phyloP scores from a whole-genome alignment of 2,113 vertebrate species.

The Colossoma macropomum region DNA sequence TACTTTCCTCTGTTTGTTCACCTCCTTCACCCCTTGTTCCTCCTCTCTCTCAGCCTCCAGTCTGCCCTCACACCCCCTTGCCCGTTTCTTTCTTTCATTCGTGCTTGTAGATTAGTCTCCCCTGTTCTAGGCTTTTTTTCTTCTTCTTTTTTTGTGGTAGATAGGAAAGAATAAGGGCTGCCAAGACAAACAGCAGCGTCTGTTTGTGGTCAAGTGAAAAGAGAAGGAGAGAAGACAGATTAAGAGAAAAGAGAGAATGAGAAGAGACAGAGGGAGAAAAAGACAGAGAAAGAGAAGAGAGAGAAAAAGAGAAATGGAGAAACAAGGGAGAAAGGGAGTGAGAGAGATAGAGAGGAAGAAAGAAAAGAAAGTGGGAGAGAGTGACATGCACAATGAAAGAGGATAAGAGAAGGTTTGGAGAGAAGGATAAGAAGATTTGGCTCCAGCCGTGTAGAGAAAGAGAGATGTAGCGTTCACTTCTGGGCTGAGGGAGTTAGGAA shows the following conservation, averaged over 20 bases:
- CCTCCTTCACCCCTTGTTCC: slow-evolving; percentile 24
- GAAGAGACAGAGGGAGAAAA: neutral
- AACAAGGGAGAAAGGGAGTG: neutral
- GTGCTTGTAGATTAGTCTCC: too few relatives aligned
- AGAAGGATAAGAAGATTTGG: slow-evolving; percentile 31
- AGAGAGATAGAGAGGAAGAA: slow-evolving; percentile 47
- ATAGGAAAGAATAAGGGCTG: slow-evolving; percentile 65
- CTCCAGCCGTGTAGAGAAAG: slow-evolving; percentile 53
- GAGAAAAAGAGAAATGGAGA: neutral
- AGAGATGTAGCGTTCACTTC: neutral
- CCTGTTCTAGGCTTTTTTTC: slow-evolving; percentile 21
- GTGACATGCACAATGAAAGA: neutral
- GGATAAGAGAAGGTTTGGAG: slow-evolving; percentile 27
- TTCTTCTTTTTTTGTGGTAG: slow-evolving; percentile 65
- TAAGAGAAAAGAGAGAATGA: neutral
- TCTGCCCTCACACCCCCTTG: neutral
- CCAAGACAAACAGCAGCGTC: slow-evolving; percentile 75
- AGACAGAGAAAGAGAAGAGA: neutral
- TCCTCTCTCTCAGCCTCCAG: neutral
- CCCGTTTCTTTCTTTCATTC: too few relatives aligned
- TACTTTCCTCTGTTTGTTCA: slow-evolving; percentile 38
- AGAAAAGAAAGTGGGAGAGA: neutral
- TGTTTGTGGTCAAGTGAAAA: slow-evolving; percentile 76
- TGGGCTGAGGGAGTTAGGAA: too few relatives aligned
- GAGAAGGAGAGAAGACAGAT: neutral